Base-by-base conservation (phyloP, 23 tunicate genomes). In the Trididemnum miniatum region DNA sequence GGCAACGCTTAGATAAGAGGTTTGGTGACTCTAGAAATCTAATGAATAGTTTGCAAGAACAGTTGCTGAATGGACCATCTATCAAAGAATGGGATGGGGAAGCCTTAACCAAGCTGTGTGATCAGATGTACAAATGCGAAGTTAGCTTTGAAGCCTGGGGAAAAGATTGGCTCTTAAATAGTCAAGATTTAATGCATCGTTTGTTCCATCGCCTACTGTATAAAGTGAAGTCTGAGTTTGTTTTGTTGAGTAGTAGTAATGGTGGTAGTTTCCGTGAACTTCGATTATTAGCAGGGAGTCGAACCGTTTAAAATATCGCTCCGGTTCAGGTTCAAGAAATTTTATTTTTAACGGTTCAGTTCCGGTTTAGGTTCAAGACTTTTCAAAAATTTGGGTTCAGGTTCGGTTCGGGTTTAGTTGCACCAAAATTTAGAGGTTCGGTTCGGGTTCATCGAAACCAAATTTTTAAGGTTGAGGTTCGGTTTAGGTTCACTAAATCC, bases 11-110 rank as follows among this genome's bases (percentile, higher is more conserved):
- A 7, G 25, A 20, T 20, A 20, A 63, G 26, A 63, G 71, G n/a
- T 63, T 63, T 63, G 71, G 71, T 15, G n/a, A 63, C n/a, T 24
- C n/a, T 23, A 63, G n/a, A 7, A 20, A 15, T 20, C n/a, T 63
- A 24, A 23, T 63, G n/a, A 20, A 22, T 7, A 24, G 28, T 22
- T 22, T 24, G 28, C 24, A 23, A 5, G 27, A 63, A 22, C 7
- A 63, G 18, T 15, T 63, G 71, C 26, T 63, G 71, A 24, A 63
- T 63, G 71, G 71, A 15, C 71, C 71, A 63, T 25, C 71, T 5
- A 63, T 63, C n/a, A 63, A 63, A 63, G 71, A 63, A 23, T 63
- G n/a, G n/a, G 71, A 63, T 63, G 24, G 24, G 18, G 5, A 20
- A 24, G 71, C 71, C 24, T 24, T 63, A 22, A 63, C n/a, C 24